A percentile compares a stretch with the other conserved stretches of the same genome.
phyloP scores from a whole-genome alignment of 2,113 vertebrate species.

The Romanogobio albipinnatus region DNA sequence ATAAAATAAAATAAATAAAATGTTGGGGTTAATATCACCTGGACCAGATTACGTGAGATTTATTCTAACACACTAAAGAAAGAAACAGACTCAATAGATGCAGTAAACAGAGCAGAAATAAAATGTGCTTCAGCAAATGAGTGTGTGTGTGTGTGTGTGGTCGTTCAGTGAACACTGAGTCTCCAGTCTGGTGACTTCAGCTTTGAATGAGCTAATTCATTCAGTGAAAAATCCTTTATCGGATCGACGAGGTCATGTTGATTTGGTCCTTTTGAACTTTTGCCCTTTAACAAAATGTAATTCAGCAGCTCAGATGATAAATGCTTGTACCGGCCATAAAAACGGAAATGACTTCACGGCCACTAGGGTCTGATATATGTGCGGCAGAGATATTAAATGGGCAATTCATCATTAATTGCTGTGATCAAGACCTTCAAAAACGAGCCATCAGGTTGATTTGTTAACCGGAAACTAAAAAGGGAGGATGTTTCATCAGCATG shows the following conservation, averaged over 20 bases:
- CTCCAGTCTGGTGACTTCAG: neutral
- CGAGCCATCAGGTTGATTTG: neutral
- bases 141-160: neutral
- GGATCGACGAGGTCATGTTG: neutral
- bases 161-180: neutral
- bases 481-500: neutral
- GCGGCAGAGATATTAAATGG: slow-evolving; percentile 36
- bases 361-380: slow-evolving; percentile 40
- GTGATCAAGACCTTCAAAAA: slow-evolving; percentile 8
- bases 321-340: neutral
- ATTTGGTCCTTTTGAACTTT: slow-evolving; percentile 16
- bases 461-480: neutral
- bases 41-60: neutral
- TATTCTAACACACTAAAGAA: too few relatives aligned
- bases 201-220: neutral
- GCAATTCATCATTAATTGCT: slow-evolving; percentile 24
- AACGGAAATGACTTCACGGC: slow-evolving; percentile 19
- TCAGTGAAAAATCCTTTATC: neutral
- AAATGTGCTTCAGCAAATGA: neutral
- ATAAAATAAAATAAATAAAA: neutral
- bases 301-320: neutral
- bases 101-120: neutral
- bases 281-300: neutral
- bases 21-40: neutral
- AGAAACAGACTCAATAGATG: neutral